These are phyloP conservation scores for Sylvilagus floridanus DNA, from an alignment of 2,797 vertebrate genomes.

Conservation along the genomic window DNA sequence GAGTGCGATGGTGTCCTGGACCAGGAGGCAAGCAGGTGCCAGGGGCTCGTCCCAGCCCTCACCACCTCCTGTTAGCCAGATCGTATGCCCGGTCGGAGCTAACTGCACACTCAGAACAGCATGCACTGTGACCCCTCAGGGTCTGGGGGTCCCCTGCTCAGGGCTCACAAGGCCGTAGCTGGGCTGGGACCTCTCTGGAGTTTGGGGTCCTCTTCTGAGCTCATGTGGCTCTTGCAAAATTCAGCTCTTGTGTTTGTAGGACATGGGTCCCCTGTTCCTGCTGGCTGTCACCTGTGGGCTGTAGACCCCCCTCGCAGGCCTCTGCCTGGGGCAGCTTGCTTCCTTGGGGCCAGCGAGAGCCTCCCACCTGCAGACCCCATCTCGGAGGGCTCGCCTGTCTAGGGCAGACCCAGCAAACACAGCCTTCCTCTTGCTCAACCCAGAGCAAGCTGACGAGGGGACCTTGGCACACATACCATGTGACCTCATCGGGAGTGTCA, in stretches of 20 bases:
- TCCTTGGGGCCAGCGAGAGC: background rate
- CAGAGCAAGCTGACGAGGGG: background rate
- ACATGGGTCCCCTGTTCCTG: background rate
- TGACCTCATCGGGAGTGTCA: background rate
- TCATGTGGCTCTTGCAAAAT: accelerated
- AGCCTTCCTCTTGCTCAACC: background rate
- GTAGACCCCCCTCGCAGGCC: accelerated
- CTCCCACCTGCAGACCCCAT: background rate
- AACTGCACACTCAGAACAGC: too few relatives aligned
- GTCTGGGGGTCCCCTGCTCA: accelerated
- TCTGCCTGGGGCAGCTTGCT: too few relatives aligned
- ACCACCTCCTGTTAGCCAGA: accelerated
- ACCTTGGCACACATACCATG: too few relatives aligned
- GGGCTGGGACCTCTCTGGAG: background rate
- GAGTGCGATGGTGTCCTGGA: accelerated
- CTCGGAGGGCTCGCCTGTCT: background rate
- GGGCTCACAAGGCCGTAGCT: background rate
- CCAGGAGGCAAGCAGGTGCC: background rate
- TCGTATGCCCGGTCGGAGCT: too few relatives aligned
- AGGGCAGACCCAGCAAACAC: background rate
- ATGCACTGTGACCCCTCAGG: accelerated
- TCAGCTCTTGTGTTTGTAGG: too few relatives aligned
- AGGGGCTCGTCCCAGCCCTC: accelerated
- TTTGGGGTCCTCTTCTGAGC: background rate
- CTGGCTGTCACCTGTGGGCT: background rate